Base-by-base conservation (phyloP, 2,113 vertebrate species). In the Garra rufa region DNA sequence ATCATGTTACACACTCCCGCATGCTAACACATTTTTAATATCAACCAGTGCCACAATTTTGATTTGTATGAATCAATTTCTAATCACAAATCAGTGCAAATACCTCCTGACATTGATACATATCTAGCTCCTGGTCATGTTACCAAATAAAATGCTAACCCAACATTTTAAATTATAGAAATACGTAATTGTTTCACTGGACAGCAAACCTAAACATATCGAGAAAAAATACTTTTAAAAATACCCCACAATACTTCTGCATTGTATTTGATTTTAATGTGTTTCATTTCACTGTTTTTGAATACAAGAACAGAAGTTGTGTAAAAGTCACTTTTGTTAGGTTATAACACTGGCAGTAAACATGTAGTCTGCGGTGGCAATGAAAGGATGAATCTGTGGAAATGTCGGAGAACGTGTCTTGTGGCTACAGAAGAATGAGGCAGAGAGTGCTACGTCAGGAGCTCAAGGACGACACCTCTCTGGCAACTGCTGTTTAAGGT, bases 391-490 rank as follows among this genome's bases (percentile, higher is more conserved):
- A 28, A 26, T 17, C 41, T 63, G 6, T 26, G 34, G 34, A 61
- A 78, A 59, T 55, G 15, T 55, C 17, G 2, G 28, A 5, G 1
- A 55, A 24, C 30, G 41, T 77, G 52, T 59, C 11, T 14, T 43
- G 11, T 24, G 34, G 52, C 76, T 59, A 83, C 88, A 87, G 89
- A 87, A 90, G 88, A 87, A 57, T 55, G 67, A 73, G 14, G 21
- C 21, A 82, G 13, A 7, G 81, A 83, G 9, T 19, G 24, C 38
- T 71, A 71, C 34, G n/a, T 82, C 80, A 71, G 7, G 55, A 78
- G n/a, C 55, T 78, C 76, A 82, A 71, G 48, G 30, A 38, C 48
- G 14, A 34, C 14, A 1, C 46, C 30, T 55, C 65, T 57, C 76
- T 61, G n/a, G 65, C 44, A 50, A 48, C 50, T 48, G 80, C 67